Conservation (phyloP, 2,113 vertebrate species). For the Polypterus bichir region DNA sequence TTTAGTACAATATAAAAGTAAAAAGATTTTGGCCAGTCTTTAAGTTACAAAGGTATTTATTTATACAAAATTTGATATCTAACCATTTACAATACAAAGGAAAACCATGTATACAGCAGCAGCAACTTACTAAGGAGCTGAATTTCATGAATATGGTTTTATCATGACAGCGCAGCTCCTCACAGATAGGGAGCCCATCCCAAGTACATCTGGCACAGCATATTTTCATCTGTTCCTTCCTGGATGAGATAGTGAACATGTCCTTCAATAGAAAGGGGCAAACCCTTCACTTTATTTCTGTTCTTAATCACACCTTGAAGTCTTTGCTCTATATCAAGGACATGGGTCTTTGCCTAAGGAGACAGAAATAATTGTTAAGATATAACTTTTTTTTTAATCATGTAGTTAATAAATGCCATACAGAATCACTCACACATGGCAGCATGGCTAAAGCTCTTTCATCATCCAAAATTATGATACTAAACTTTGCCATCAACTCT, state of each 20-base stretch:
- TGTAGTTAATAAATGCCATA: no score
- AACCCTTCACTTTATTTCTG: constrained; percentile 82
- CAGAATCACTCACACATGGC: no score
- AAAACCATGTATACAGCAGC: background rate
- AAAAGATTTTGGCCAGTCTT: no score
- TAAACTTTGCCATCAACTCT: no score
- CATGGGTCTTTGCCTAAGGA: constrained; percentile 87
- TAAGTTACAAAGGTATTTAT: no score
- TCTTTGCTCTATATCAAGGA: constrained; percentile 87
- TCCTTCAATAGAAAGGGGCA: constrained; percentile 91
- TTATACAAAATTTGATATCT: no score
- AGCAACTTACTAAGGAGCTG: background rate
- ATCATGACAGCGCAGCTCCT: constrained; percentile 11
- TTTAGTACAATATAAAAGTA: no score
- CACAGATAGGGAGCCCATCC: constrained; percentile 94
- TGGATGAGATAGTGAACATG: constrained; percentile 96
- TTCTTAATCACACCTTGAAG: constrained; percentile 92
- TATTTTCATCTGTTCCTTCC: constrained; percentile 81
- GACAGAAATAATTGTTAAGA: background rate
- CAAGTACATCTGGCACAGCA: constrained; percentile 93
- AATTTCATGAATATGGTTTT: background rate
- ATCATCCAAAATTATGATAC: no score
- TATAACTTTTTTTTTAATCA: background rate
- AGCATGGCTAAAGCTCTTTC: no score
- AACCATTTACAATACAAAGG: no score